Percentiles rank a stretch among this genome's conserved stretches.
Conservation (phyloP, 2,888 invertebrate genomes). For the Athrips mouffetella region DNA sequence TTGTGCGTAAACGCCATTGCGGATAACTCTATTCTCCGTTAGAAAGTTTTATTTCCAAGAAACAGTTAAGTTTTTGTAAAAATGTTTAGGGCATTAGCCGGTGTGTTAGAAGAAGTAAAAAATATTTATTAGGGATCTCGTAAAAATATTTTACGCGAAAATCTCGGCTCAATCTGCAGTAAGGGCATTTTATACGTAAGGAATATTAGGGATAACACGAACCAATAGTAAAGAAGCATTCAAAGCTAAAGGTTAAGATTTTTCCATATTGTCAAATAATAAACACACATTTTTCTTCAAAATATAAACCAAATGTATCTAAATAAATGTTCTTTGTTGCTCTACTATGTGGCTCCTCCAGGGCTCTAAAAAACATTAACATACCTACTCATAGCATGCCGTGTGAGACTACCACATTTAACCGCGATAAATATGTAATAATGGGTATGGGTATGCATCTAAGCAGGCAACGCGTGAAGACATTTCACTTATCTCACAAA, state of each 20-base stretch:
- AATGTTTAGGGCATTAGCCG: conserved; percentile 31
- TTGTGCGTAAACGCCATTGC: conserved; percentile 50
- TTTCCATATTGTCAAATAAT: too few species aligned
- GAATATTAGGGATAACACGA: too few species aligned
- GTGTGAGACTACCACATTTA: too few species aligned
- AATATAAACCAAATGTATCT: too few species aligned
- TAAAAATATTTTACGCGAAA: conserved; percentile 16
- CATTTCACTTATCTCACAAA: conserved; percentile 53
- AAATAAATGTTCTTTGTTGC: too few species aligned
- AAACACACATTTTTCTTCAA: too few species aligned
- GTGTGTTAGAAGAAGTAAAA: conserved; percentile 17
- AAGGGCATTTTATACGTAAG: too few species aligned
- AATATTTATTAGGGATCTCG: conserved; percentile 10
- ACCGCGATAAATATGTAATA: not conserved
- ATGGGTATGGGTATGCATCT: not conserved
- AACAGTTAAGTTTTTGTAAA: conserved; percentile 47
- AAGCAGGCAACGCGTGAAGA: conserved; percentile 31
- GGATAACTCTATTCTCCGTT: conserved; percentile 38
- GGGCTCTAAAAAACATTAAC: not conserved
- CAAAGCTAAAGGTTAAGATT: too few species aligned
- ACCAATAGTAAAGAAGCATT: too few species aligned
- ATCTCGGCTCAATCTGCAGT: not conserved
- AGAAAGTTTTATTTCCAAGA: conserved; percentile 63
- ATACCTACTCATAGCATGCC: too few species aligned
- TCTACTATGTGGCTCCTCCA: too few species aligned